Base-by-base conservation (phyloP, 2,888 invertebrate species). In the Prosapia bicincta region DNA sequence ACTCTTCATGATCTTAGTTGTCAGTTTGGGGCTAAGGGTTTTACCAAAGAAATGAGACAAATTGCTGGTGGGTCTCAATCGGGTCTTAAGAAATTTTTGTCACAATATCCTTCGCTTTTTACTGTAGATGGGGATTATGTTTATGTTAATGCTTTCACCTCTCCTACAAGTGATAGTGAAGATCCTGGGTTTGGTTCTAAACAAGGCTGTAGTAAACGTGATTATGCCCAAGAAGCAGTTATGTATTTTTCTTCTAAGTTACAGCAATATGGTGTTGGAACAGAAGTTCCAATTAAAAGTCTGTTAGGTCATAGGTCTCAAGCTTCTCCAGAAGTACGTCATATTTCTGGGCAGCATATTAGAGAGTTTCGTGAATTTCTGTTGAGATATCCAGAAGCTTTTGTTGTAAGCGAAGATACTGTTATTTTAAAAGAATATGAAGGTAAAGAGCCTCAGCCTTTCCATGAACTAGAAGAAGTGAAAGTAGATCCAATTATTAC, bases 1-100 rank as follows among this genome's bases (percentile, higher is more conserved):
- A 97, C 97, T 81, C 90, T 99, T 83, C 98, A 98, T 87, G 99
- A 99, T 88, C 90, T 99, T 82, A 97, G 97, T 85, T 99, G 99
- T 86, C 98, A 99, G 87, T 99, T 99, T 87, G 99, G 99, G 83
- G 98, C 98, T 81, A 97, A 98, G 86, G 98, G 97, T 81, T 99
- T 99, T 87, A 98, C 99, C 26, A 96, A 97, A 87, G 99, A 99
- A 88, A 99, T 99, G 98, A 89, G 97, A 82, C 96, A 96, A 86
- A 95, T 95, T 81, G 95, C 94, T 82, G 95, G 98, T 81, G 97
- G 97, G 82, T 97, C 97, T 81, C 98, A 98, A 86, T 95, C 95
- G 82, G 96, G 99, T 76, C 89, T 99, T 78, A 97, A 96, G 86
- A 98, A 98, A 86, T 99, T 99, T 87, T 90, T 99, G 83, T 90